phyloP scores from a whole-genome alignment of 2,113 vertebrate species.

The Rhinichthys klamathensis region DNA sequence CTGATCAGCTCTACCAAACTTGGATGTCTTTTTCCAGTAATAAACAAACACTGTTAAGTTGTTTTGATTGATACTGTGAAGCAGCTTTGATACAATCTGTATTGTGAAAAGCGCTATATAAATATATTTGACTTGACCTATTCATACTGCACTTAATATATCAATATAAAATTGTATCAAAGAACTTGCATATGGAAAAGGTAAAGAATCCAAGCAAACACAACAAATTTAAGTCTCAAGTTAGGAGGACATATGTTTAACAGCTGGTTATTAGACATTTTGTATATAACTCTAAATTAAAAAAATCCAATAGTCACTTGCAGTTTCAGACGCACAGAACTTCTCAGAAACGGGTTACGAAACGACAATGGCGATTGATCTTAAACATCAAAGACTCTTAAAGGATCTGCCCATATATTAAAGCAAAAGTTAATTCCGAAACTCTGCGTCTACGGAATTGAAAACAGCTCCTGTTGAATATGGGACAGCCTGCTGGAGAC shows the following conservation, averaged over 20 bases:
- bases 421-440: conserved; percentile 28
- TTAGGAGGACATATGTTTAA: neutral
- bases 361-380: conserved; percentile 12
- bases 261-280: neutral
- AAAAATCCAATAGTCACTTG: neutral
- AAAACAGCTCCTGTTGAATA: conserved; percentile 46
- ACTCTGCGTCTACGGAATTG: conserved; percentile 35
- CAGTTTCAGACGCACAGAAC: neutral
- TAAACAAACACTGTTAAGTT: too few relatives aligned
- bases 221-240: neutral
- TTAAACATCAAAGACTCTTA: conserved; percentile 26
- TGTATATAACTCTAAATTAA: neutral
- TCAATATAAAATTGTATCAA: neutral
- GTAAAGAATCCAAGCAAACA: neutral
- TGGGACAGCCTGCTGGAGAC: conserved; percentile 49
- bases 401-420: conserved; percentile 3
- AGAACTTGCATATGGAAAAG: neutral
- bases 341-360: neutral
- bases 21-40: too few relatives aligned
- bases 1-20: too few relatives aligned
- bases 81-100: too few relatives aligned
- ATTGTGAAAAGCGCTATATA: too few relatives aligned
- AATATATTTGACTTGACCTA: too few relatives aligned
- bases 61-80: too few relatives aligned
- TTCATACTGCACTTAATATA: neutral